Conservation (phyloP, 2,797 vertebrate species). For the Molossus alvarezi region DNA sequence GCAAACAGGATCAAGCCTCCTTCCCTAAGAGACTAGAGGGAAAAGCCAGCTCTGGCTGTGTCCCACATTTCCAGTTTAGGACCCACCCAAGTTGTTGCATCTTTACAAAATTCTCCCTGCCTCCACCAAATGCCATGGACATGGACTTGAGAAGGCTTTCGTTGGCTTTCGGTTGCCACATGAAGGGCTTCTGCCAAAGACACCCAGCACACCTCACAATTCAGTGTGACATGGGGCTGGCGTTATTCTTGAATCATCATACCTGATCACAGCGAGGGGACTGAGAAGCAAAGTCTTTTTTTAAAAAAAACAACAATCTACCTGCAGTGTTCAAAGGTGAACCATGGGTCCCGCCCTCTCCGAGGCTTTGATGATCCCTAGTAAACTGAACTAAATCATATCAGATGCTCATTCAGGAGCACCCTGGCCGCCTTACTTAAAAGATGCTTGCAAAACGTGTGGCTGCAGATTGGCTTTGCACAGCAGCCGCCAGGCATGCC, state of each 20-base stretch:
- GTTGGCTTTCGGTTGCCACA: background rate
- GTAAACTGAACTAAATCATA: background rate
- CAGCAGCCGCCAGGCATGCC: too few species aligned
- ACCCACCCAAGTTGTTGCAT: background rate
- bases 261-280: background rate
- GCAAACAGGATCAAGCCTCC: background rate
- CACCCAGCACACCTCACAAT: background rate
- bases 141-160: background rate
- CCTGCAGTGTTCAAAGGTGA: background rate
- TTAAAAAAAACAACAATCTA: background rate
- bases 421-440: background rate
- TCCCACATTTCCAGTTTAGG: background rate
- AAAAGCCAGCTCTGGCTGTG: background rate
- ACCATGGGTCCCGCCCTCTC: background rate
- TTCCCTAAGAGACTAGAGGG: background rate
- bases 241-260: background rate
- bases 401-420: background rate
- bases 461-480: background rate
- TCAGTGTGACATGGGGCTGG: background rate
- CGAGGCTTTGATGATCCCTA: background rate
- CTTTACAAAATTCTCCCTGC: background rate
- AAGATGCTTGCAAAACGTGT: background rate
- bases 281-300: background rate
- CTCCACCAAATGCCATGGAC: background rate
- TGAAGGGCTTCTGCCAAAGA: background rate